Evolutionary conservation across 2,113 vertebrate species (phyloP), one percentile per base, ranked within the genome.

Genomic region (Eclectus roratus): DNA sequence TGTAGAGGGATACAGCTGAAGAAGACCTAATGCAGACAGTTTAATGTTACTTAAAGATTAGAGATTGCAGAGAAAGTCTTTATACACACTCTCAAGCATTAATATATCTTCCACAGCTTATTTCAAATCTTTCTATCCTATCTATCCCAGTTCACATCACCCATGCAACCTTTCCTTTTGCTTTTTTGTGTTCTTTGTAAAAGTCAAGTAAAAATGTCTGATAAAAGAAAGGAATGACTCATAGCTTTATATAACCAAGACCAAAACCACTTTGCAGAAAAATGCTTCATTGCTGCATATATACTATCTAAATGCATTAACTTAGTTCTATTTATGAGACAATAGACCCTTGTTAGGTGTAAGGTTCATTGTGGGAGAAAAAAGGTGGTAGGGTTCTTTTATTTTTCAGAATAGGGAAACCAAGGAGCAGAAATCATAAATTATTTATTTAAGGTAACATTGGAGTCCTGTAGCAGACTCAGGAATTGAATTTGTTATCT

Each of bases 1-100:
- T 50, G 18, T 91, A 72, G 93, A 95, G 73, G 76, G 91, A 90
- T 95, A 92, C 78, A 88, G 88, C 72, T 91, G 73, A 96, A 85
- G 78, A 94, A 94, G 87, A 83, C 82, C 76, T 88, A 94, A 92
- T 74, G 71, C 73, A 92, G 73, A 76, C 68, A 65, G 29, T 85
- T 92, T 89, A 87, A 90, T 55, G 24, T 87, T 84, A 94, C 63
- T 92, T 84, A 80, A 80, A 92, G 66, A 86, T 94, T 83, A 85
- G 60, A 96, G 81, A 77, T 85, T 87, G 55, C n/a, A 88, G 58
- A 79, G 52, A 71, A 94, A 76, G 44, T 71, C 31, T 91, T 72
- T 86, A 61, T 61, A 53, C 27, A 69, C 4, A 7, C 8, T 93
- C 79, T 47, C n/a, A 74, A 93, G 47, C 46, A 89, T 69, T 88